Conservation (phyloP, 2,888 invertebrate genomes). For the Acrobasis consociella region DNA sequence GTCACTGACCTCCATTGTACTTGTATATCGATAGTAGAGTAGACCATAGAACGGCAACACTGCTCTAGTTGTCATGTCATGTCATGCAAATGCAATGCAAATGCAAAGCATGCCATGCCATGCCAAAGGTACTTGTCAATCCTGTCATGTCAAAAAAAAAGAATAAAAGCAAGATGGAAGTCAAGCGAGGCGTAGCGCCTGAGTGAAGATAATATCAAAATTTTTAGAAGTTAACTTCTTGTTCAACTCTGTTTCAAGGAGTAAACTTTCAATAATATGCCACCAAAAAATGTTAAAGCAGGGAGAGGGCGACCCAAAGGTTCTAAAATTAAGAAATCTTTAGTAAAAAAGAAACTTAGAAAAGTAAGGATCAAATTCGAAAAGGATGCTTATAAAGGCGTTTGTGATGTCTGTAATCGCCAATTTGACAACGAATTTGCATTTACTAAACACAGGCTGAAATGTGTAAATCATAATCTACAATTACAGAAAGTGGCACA, state of each 20-base stretch:
- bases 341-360: constrained; percentile 28
- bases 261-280: constrained; percentile 52
- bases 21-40: too few relatives aligned
- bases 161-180: background rate
- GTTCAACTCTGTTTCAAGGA: constrained; percentile 39
- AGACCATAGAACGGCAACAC: too few relatives aligned
- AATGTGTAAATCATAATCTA: background rate
- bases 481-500: background rate
- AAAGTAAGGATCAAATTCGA: constrained; percentile 7
- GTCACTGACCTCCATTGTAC: too few relatives aligned
- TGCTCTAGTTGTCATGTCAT: too few relatives aligned
- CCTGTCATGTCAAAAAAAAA: too few relatives aligned
- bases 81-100: too few relatives aligned
- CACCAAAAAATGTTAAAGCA: constrained; percentile 62
- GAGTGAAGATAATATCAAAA: constrained; percentile 77
- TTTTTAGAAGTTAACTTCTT: constrained; percentile 51
- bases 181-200: constrained; percentile 57
- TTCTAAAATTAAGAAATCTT: constrained; percentile 39
- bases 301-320: constrained; percentile 50
- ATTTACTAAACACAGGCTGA: background rate
- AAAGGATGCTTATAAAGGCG: constrained; percentile 2
- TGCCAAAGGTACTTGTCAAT: too few relatives aligned
- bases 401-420: constrained; percentile 25
- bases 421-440: constrained; percentile 1
- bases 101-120: too few relatives aligned